A percentile compares a stretch with the other conserved stretches of the same genome.
phyloP scores from a whole-genome alignment of 2,797 vertebrate species.

The Gymnothorax javanicus region DNA sequence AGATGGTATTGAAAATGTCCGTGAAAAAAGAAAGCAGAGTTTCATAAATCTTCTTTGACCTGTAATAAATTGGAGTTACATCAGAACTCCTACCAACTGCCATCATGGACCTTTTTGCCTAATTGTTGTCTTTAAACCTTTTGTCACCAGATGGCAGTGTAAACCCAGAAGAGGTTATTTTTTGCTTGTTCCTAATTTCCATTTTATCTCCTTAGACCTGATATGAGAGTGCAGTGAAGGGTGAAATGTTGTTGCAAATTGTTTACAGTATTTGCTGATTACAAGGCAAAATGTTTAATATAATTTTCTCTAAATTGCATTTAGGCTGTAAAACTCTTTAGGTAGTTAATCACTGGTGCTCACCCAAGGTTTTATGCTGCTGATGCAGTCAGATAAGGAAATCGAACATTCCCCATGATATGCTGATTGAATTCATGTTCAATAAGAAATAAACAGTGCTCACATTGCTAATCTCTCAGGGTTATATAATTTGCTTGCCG shows the following conservation, averaged over 20 bases:
- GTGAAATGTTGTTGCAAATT: not conserved
- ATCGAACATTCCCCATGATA: not conserved
- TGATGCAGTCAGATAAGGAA: not conserved
- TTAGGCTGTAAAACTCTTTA: not conserved
- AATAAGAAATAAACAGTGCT: not conserved
- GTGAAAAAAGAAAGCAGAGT: too few species aligned
- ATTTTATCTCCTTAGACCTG: not conserved
- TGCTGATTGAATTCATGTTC: not conserved
- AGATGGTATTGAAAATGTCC: too few species aligned
- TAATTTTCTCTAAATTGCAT: not conserved
- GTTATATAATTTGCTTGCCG: not conserved
- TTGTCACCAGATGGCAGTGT: not conserved
- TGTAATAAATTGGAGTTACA: not conserved
- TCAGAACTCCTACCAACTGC: not conserved
- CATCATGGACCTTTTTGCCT: not conserved
- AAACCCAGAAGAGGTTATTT: not conserved
- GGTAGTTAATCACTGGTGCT: not conserved
- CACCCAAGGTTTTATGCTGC: not conserved
- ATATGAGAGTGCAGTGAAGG: not conserved
- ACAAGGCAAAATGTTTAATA: not conserved
- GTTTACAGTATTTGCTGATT: not conserved
- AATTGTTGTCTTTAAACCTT: not conserved
- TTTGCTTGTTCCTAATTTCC: not conserved
- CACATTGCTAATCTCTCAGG: not conserved
- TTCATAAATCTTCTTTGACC: too few species aligned